Evolutionary conservation across 2,113 vertebrate genomes (phyloP), one percentile per base, ranked within the genome.

Genomic region (Podarcis cretensis): DNA sequence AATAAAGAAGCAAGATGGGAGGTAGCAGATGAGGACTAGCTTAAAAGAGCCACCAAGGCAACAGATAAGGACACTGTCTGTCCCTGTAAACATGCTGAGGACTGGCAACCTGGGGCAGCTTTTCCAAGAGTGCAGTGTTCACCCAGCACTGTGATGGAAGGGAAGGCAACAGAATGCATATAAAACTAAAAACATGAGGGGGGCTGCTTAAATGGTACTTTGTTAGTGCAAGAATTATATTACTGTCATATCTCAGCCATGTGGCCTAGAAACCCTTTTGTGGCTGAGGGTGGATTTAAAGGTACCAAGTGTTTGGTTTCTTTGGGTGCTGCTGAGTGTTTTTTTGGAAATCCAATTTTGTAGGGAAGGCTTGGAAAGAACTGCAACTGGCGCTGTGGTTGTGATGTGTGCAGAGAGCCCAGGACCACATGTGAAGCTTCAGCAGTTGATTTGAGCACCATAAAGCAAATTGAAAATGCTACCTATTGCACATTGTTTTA

Each of bases 401-500:
- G 40, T 71, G 84, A 89, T 59, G 85, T 57, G 89, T 83, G 80
- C 89, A 86, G 32, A 81, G 57, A 81, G 69, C 63, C 69, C 27
- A 18, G 84, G 76, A 43, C 16, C 27, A 81, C 73, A 6, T 25
- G 27, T 93, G 84, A 68, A 89, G 73, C 81, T 48, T 76, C 91
- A 89, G 79, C 81, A 12, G 10, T 92, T 48, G 97, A 96, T 97
- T 73, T 43, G 83, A 94, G 94, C 92, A 94, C 91, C 97, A 97
- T 95, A 94, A 97, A 97, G 95, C 96, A 96, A 96, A 96, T 97
- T 98, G 98, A 97, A 96, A 95, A 93, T 98, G 96, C 97, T 98
- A 97, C 97, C 93, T 97, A 98, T 97, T 97, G 98, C 98, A 97
- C 97, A 97, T 98, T 98, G 96, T 97, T 98, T 98, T 98, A 97